Evolutionary conservation across 1,140 invertebrate genomes (phyloP), one percentile per base, ranked within the genome.

Genomic region (Periplaneta americana): DNA sequence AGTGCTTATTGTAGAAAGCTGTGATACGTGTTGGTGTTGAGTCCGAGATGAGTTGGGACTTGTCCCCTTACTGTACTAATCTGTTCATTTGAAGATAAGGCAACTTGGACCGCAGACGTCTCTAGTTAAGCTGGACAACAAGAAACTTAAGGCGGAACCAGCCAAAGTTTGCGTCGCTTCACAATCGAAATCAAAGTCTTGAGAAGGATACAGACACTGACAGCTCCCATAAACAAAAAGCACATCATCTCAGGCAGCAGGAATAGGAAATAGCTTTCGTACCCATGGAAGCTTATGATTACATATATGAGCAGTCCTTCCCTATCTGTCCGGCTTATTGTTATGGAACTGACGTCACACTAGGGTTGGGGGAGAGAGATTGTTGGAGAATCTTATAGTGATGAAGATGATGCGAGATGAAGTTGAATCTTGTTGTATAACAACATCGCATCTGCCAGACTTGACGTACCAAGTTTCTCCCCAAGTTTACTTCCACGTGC

Each of bases 241-340:
- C 48, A 3, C 48, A 66, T 66, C 48, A 66, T 66, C 48, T 66
- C 48, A 66, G 48, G 48, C 48, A 66, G 48, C 22, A 8, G 48
- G 48, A 66, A 66, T 66, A 66, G 48, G 48, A 66, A 66, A 66
- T 66, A 66, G 48, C 48, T 66, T 66, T 66, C 48, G 48, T 66
- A 66, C 0, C 48, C 48, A 66, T 66, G 48, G 48, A 66, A 66
- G 48, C 48, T 66, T 66, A 66, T 66, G 48, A 66, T 66, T 66
- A 66, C 48, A n/a, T 66, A 66, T 66, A 66, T 66, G 48, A 66
- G 48, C 22, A 66, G 48, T 66, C 48, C 48, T 66, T 66, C 48
- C 48, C 48, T 66, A 66, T 77, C 75, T 77, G 75, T 77, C 75
- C 75, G 32, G 75, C 75, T 77, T 77, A 77, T 77, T 77, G 75